These are phyloP conservation scores for Lasioglossum albipes DNA, from an alignment of 1,140 invertebrate species.

Conservation along the genomic window DNA sequence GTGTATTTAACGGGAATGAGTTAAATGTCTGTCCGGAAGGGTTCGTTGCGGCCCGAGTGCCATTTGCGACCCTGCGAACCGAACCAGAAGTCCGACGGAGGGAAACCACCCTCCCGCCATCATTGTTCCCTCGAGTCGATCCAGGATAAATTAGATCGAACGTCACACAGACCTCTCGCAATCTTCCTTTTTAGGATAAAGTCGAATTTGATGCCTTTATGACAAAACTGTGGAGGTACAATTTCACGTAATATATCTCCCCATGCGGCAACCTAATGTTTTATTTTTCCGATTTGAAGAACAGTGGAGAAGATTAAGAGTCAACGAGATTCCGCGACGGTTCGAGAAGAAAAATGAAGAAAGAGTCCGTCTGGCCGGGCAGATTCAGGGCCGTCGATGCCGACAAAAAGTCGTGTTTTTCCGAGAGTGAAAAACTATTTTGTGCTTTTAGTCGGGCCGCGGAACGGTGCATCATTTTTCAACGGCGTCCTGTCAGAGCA, in stretches of 20 bases:
- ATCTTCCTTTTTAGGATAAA: too few species aligned
- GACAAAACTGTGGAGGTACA: too few species aligned
- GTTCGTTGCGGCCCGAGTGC: constrained; percentile 10
- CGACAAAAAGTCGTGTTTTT: constrained; percentile 54
- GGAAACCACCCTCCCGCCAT: neutral
- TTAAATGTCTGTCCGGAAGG: constrained; percentile 48
- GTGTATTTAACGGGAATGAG: constrained; percentile 60
- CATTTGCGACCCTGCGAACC: constrained; percentile 19
- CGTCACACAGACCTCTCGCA: too few species aligned
- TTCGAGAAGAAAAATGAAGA: constrained; percentile 17
- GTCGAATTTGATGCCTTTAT: too few species aligned
- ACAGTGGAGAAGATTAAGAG: neutral
- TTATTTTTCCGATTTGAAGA: too few species aligned
- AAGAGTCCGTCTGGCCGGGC: neutral
- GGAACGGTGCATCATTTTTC: constrained; percentile 75
- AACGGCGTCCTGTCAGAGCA: constrained; percentile 68
- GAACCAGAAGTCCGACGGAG: constrained; percentile 11
- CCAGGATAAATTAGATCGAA: neutral
- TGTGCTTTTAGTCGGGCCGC: constrained; percentile 70
- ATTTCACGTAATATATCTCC: too few species aligned
- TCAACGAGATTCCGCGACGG: constrained; percentile 11
- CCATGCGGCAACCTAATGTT: neutral
- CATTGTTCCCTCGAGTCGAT: neutral
- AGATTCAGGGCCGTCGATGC: constrained; percentile 40
- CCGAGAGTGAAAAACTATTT: constrained; percentile 66